Evolutionary conservation across 2,113 vertebrate genomes (phyloP), one percentile per base, ranked within the genome.

Genomic region (Neotoma lepida): DNA sequence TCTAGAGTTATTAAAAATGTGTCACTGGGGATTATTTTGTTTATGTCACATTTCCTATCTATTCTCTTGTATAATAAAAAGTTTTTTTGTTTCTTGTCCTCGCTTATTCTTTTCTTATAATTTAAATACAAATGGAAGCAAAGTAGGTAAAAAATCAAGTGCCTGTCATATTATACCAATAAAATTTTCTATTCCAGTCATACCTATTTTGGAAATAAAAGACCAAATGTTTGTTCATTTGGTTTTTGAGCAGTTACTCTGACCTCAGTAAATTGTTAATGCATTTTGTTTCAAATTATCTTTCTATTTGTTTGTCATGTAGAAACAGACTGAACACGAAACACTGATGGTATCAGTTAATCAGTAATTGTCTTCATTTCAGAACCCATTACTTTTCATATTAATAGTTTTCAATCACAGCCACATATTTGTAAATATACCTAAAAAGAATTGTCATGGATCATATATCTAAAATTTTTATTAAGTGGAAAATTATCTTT

Each of bases 71-170:
- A 3, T 17, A n/a, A 1, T 1, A 54, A 61, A 12, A 74, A 39
- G 17, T 2, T 6, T 4, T 44, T 88, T 64, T 76, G n/a, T 74
- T 17, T 9, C 20, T 89, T 71, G 33, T 63, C 22, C 8, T 61
- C 54, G 6, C 24, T 58, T 26, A 14, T 26, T 64, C 6, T 70
- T 85, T 28, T 76, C 8, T 64, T 80, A 20, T 18, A 88, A 35
- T 81, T 64, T 80, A 90, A 92, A 64, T 56, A n/a, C 1, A 87
- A 91, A 87, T 44, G 51, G 10, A 93, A 76, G 17, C 12, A 51
- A 88, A 94, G 7, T 46, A 61, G 30, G 9, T 2, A n/a, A 85
- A 92, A 95, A 56, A 61, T 68, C 0, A 71, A 96, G 70, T 73
- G 26, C 7, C 26, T 33, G 2, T 17, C 35, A 4, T 51, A 24